These are phyloP conservation scores for Porphyrio hochstetteri DNA, from an alignment of 2,113 vertebrate species.

Conservation along the genomic window DNA sequence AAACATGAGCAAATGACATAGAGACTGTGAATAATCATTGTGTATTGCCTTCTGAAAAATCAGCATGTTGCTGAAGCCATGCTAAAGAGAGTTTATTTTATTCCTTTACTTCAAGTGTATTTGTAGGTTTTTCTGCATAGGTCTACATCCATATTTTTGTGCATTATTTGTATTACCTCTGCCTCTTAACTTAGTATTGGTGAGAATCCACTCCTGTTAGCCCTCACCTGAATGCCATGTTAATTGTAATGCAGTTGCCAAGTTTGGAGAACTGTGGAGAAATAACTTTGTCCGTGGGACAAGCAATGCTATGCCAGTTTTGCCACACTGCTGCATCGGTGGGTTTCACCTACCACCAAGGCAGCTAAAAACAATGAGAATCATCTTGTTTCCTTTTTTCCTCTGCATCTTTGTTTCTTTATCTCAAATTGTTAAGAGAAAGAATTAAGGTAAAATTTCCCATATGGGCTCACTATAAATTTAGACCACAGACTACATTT, in stretches of 20 bases:
- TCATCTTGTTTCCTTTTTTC: background rate
- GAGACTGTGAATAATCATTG: background rate
- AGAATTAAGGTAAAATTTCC: background rate
- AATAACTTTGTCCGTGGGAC: background rate
- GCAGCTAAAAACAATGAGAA: background rate
- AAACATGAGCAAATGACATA: background rate
- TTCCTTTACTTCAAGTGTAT: background rate
- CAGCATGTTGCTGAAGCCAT: background rate
- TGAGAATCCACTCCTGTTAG: background rate
- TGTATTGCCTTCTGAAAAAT: background rate
- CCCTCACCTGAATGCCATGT: background rate
- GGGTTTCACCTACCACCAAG: background rate
- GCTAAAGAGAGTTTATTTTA: background rate
- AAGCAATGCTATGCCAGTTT: background rate
- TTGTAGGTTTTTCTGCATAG: background rate
- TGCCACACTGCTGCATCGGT: background rate
- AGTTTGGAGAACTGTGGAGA: background rate
- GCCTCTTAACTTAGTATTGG: background rate
- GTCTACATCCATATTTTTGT: background rate
- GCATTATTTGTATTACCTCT: background rate
- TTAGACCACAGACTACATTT: background rate
- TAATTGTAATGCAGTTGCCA: background rate
- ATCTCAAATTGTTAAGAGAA: background rate
- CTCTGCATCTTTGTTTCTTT: background rate
- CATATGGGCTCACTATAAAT: fast-evolving